phyloP scores from a whole-genome alignment of 2,888 invertebrate genomes.

The Ophraella communa region DNA sequence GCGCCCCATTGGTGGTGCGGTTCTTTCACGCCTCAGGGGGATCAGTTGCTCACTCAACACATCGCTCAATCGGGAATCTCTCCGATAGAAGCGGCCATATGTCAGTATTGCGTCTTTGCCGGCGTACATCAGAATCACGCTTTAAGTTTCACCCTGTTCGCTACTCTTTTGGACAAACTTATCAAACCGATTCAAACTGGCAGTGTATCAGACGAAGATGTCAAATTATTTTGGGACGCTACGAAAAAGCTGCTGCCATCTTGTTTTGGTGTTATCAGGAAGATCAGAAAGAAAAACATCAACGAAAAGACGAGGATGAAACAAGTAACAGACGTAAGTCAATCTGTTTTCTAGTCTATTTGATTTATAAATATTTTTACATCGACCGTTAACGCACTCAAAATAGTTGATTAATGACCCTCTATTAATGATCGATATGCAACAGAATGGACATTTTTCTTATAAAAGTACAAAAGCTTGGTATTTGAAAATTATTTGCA shows the following conservation, averaged over 20 bases:
- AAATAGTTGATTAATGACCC: no score
- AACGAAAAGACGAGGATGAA: constrained; percentile 76
- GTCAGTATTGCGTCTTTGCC: constrained; percentile 81
- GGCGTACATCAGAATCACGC: constrained; percentile 82
- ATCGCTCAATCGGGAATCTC: constrained; percentile 91
- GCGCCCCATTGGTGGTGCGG: constrained; percentile 85
- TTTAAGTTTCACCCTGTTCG: constrained; percentile 81
- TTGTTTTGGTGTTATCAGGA: constrained; percentile 76
- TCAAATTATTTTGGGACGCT: constrained; percentile 82
- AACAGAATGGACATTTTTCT: no score
- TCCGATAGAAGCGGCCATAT: constrained; percentile 70
- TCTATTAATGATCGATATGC: no score
- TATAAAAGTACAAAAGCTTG: no score
- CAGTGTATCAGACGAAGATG: constrained; percentile 64
- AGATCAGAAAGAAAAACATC: constrained; percentile 73
- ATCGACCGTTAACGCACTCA: no score
- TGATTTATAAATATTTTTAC: no score
- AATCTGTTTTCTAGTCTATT: not conserved
- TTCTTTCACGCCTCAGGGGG: constrained; percentile 80
- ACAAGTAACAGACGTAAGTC: constrained; percentile 55
- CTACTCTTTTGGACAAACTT: constrained; percentile 75
- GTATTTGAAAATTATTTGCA: no score
- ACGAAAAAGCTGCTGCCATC: constrained; percentile 78
- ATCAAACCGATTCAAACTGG: constrained; percentile 57
- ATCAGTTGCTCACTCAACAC: constrained; percentile 89